A percentile compares a stretch with the other conserved stretches of the same genome.
phyloP scores from a whole-genome alignment of 2,797 vertebrate genomes.

The Ispidina lecontei region DNA sequence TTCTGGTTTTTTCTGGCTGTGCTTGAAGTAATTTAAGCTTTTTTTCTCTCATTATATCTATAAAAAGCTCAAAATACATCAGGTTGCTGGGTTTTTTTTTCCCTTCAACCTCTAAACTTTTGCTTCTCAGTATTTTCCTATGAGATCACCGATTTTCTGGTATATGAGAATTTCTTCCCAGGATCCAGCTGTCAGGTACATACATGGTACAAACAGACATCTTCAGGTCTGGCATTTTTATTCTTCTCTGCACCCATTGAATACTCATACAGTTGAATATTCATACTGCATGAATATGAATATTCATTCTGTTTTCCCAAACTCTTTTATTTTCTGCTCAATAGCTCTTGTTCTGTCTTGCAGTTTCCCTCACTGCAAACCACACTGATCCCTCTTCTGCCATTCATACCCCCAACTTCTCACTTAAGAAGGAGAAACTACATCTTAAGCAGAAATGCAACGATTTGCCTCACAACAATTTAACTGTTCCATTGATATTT shows the following conservation, averaged over 20 bases:
- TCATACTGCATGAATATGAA: background rate
- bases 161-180: background rate
- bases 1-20: background rate
- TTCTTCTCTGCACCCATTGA: background rate
- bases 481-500: background rate
- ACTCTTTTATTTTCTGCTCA: background rate
- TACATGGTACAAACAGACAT: background rate
- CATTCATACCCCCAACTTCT: background rate
- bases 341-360: background rate
- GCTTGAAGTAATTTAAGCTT: background rate
- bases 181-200: background rate
- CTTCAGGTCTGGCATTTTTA: background rate
- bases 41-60: background rate
- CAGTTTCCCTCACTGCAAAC: background rate
- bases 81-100: background rate
- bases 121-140: background rate
- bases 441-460: background rate
- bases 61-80: background rate
- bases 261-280: background rate
- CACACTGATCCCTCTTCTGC: fast-evolving
- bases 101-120: background rate
- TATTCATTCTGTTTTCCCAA: background rate
- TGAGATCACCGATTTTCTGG: background rate
- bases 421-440: background rate
- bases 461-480: background rate